These are phyloP conservation scores for Lordiphosa clarofinis DNA, from an alignment of 1,140 invertebrate genomes.

Conservation along the genomic window DNA sequence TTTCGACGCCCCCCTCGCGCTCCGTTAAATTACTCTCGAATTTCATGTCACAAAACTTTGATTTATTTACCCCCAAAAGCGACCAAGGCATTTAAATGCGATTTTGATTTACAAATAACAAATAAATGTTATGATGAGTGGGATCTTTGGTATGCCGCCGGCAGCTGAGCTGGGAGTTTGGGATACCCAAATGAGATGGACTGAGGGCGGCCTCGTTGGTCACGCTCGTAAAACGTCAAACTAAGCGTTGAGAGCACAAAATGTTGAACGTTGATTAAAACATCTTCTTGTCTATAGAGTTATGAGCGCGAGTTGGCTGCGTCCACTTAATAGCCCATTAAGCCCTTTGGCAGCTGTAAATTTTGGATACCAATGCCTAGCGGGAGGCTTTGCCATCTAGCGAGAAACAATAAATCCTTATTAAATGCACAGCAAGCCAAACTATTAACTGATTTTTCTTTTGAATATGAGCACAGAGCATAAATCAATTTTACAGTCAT, in stretches of 20 bases:
- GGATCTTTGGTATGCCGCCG: constrained; percentile 72
- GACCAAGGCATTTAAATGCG: constrained; percentile 61
- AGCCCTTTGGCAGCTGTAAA: constrained; percentile 64
- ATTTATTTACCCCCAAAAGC: constrained; percentile 52
- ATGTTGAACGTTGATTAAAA: constrained; percentile 60
- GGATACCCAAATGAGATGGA: constrained; percentile 11
- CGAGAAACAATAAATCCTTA: constrained; percentile 76
- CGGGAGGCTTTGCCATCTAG: constrained; percentile 44
- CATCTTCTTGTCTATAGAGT: constrained; percentile 46
- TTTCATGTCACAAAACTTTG: constrained; percentile 68
- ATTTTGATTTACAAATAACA: constrained; percentile 76
- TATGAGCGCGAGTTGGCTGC: constrained; percentile 27
- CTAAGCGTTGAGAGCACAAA: constrained; percentile 61
- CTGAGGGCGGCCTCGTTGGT: constrained; percentile 44
- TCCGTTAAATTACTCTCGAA: constrained; percentile 64
- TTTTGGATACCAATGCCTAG: constrained; percentile 31
- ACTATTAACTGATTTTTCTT: constrained; percentile 71
- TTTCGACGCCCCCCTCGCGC: constrained; percentile 1
- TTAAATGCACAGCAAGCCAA: constrained; percentile 61
- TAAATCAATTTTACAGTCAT: constrained; percentile 65
- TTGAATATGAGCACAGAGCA: constrained; percentile 57
- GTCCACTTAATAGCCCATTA: constrained; percentile 74
- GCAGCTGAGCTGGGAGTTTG: constrained; percentile 25
- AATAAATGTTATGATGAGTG: constrained; percentile 75
- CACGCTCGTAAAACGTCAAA: constrained; percentile 66